Percentiles rank a stretch among this genome's conserved stretches.
These are phyloP conservation scores for Oxyteleia sp. DNA, from an alignment of 2,888 invertebrate genomes.

Conservation along the genomic window DNA sequence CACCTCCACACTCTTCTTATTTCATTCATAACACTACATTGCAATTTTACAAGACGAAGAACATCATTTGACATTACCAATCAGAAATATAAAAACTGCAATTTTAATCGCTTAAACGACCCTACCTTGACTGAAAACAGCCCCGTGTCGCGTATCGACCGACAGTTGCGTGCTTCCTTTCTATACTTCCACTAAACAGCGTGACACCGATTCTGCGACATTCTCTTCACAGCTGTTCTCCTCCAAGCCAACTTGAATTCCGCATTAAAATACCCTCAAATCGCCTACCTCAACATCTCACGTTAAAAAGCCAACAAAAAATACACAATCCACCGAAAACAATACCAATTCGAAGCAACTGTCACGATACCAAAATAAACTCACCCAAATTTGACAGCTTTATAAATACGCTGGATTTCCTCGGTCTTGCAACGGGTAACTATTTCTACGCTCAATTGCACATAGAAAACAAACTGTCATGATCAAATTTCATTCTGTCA, in stretches of 20 bases:
- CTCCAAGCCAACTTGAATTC: conserved; percentile 17
- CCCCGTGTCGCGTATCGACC: conserved; percentile 47
- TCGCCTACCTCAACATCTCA: not conserved
- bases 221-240: conserved; percentile 16
- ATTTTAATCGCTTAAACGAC: not conserved
- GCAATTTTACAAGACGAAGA: no score
- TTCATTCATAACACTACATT: no score
- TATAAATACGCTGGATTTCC: conserved; percentile 23
- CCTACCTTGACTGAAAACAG: conserved; percentile 38
- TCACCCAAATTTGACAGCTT: conserved; percentile 27
- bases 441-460: conserved; percentile 1
- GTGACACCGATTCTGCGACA: conserved; percentile 47
- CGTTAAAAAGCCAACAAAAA: not conserved
- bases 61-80: not conserved
- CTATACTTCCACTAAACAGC: conserved; percentile 37
- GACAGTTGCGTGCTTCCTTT: conserved; percentile 42
- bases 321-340: conserved; percentile 5
- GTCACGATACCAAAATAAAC: conserved; percentile 25
- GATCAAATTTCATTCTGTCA: conserved; percentile 3
- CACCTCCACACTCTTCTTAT: no score
- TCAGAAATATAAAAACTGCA: not conserved
- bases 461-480: not conserved
- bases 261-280: not conserved
- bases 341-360: not conserved
- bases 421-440: not conserved